Evolutionary conservation across 2,888 invertebrate genomes (phyloP).

Genomic region (Diabrotica balteata): DNA sequence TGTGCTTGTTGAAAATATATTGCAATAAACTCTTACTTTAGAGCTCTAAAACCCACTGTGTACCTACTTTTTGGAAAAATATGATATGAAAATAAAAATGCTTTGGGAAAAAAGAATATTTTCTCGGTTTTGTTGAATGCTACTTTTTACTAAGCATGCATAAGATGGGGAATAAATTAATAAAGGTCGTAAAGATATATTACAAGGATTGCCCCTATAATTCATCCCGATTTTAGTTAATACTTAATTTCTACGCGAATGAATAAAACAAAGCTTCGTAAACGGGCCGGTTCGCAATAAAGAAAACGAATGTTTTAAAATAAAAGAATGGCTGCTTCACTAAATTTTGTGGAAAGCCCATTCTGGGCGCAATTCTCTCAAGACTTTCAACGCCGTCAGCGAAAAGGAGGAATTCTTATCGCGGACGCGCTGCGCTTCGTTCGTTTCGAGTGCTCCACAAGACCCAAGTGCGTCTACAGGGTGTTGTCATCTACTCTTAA

Average conservation of each 20-base stretch:
- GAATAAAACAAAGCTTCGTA: constrained; percentile 32
- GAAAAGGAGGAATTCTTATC: constrained; percentile 26
- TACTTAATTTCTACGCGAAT: constrained; percentile 30
- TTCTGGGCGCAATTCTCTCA: constrained; percentile 38
- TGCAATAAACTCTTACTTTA: too few relatives aligned
- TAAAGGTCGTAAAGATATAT: neutral
- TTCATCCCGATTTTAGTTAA: constrained; percentile 27
- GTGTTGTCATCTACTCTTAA: neutral
- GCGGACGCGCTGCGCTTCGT: constrained; percentile 18
- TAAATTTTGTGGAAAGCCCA: constrained; percentile 40
- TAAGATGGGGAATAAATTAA: neutral
- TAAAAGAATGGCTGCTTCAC: constrained; percentile 33
- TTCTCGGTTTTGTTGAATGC: too few relatives aligned
- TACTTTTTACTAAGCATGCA: too few relatives aligned
- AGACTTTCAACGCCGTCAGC: constrained; percentile 31
- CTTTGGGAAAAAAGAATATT: too few relatives aligned
- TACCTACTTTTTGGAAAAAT: too few relatives aligned
- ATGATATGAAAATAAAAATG: too few relatives aligned
- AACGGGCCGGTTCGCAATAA: constrained; percentile 31
- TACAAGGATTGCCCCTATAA: constrained; percentile 20
- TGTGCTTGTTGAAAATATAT: too few relatives aligned
- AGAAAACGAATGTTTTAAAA: constrained; percentile 35
- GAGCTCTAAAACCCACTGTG: too few relatives aligned
- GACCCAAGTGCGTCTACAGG: constrained; percentile 9
- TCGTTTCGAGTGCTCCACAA: constrained; percentile 13